Evolutionary conservation across 2,888 invertebrate species (phyloP).

Genomic region (Geophilus truncorum): DNA sequence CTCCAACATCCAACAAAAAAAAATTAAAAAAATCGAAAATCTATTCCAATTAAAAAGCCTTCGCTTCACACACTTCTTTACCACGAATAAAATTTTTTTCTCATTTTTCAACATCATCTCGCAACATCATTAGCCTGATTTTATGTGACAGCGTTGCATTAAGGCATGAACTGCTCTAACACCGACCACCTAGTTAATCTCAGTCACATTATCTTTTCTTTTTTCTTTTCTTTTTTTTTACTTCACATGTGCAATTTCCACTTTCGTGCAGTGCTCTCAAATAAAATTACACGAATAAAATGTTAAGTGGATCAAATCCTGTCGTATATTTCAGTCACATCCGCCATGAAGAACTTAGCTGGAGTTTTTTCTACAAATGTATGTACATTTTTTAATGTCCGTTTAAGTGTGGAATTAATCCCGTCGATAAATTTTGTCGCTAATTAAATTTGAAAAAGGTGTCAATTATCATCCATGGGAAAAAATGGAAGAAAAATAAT

Average conservation of each 20-base stretch:
- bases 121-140: constrained; percentile 4
- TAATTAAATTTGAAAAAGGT: neutral
- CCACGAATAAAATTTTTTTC: neutral
- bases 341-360: neutral
- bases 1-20: neutral
- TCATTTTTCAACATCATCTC: neutral
- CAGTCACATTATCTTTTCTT: neutral
- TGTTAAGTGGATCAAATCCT: constrained; percentile 17
- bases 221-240: too few species aligned
- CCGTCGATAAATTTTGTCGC: neutral
- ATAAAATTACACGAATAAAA: neutral
- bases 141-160: constrained; percentile 12
- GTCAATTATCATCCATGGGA: neutral
- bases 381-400: neutral
- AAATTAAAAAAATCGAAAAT: too few species aligned
- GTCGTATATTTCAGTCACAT: constrained; percentile 1
- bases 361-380: neutral
- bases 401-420: neutral
- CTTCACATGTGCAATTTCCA: neutral
- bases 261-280: neutral
- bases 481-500: too few species aligned
- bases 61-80: neutral
- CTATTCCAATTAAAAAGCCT: neutral
- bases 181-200: constrained; percentile 15
- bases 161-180: constrained; percentile 2